Evolutionary conservation across 1,140 invertebrate species (phyloP).

Genomic region (Augochlora pura): DNA sequence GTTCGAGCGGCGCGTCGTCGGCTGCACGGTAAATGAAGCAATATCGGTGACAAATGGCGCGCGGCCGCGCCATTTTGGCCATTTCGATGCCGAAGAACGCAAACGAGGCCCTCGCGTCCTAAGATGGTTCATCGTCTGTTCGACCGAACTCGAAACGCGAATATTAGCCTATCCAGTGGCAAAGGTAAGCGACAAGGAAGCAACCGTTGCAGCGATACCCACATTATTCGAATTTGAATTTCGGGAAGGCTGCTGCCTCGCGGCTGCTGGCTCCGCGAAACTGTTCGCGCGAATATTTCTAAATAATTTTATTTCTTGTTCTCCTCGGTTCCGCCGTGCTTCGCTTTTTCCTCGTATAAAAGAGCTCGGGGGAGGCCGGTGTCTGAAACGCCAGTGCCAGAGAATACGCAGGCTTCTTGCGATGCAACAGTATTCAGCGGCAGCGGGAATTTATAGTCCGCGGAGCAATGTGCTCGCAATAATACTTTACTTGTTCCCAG

Average conservation of each 20-base stretch:
- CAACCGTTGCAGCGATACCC: background rate
- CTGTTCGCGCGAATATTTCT: background rate
- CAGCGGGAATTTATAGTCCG: constrained; percentile 3
- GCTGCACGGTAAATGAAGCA: constrained; percentile 4
- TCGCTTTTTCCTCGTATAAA: background rate
- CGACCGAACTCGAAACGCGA: background rate
- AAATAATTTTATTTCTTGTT: background rate
- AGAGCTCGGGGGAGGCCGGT: background rate
- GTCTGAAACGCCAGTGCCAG: background rate
- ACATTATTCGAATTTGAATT: background rate
- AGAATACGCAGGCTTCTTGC: constrained; percentile 4
- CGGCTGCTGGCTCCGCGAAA: too few species aligned
- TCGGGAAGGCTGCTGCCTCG: background rate
- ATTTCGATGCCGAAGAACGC: background rate
- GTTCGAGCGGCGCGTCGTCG: background rate
- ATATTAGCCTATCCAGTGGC: background rate
- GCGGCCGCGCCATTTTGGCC: too few species aligned
- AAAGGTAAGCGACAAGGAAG: background rate
- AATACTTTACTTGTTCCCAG: constrained; percentile 15
- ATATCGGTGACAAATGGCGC: constrained; percentile 12
- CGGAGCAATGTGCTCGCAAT: background rate
- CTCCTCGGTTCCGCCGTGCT: background rate
- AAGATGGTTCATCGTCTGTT: background rate
- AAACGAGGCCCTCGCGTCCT: background rate
- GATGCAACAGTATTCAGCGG: constrained; percentile 5